Evolutionary conservation across 92 coral and sea anemone genomes (phyloP).

Genomic region (Actinernus sp.): DNA sequence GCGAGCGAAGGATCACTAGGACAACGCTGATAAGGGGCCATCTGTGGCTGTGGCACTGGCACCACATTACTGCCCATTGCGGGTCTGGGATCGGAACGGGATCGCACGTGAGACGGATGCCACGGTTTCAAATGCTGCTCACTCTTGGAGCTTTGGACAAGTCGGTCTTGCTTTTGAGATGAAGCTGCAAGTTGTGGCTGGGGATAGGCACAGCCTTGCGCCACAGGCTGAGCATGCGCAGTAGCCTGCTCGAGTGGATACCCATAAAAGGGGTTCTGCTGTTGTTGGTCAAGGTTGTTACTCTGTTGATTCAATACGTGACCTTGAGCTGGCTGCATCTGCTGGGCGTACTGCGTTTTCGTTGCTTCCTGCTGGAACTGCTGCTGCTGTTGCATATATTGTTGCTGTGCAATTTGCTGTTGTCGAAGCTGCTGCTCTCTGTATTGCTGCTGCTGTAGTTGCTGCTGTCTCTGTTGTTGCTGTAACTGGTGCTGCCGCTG

Average conservation of each 20-base stretch:
- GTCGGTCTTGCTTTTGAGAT: not conserved
- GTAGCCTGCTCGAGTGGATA: not conserved
- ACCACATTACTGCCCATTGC: slow-evolving; percentile 27
- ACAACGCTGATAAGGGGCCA: slow-evolving; percentile 57
- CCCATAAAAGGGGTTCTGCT: slow-evolving; percentile 33
- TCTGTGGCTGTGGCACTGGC: slow-evolving; percentile 11
- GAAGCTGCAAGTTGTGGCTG: slow-evolving; percentile 18
- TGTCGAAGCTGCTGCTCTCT: not conserved
- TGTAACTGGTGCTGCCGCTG: slow-evolving; percentile 31
- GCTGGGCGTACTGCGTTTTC: slow-evolving; percentile 26
- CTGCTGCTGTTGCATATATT: slow-evolving; percentile 28
- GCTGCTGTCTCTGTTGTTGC: slow-evolving; percentile 30
- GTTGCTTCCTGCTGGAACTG: slow-evolving; percentile 2
- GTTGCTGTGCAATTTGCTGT: slow-evolving; percentile 22
- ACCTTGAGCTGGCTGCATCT: slow-evolving; percentile 6
- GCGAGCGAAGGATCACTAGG: slow-evolving; percentile 86
- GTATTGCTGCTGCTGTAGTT: slow-evolving; percentile 2
- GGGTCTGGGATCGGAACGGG: slow-evolving; percentile 81
- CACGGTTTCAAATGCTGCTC: slow-evolving; percentile 43
- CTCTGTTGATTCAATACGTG: slow-evolving; percentile 8
- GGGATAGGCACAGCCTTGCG: slow-evolving; percentile 4
- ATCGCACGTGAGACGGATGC: slow-evolving; percentile 80
- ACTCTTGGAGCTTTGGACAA: slow-evolving; percentile 8
- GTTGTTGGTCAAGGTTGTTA: slow-evolving; percentile 22
- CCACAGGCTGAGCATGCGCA: not conserved